A percentile compares a stretch with the other conserved stretches of the same genome.
Conservation (phyloP, 2,888 invertebrate species). For the Caenorhabditis doughertyi region DNA sequence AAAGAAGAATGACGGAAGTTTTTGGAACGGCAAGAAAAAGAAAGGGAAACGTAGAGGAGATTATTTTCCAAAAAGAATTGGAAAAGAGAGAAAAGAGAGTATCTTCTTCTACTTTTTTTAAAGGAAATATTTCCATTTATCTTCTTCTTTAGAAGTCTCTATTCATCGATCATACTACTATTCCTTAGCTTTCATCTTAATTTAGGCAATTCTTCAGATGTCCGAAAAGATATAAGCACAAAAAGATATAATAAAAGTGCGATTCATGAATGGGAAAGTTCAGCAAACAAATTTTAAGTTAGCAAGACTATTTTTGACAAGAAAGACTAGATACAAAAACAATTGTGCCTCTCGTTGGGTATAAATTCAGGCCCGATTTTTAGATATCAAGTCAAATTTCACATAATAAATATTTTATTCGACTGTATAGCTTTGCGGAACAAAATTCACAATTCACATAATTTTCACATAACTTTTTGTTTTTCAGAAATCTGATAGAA, state of each 20-base stretch:
- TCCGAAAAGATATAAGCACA: not conserved
- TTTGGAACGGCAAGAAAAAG: constrained; percentile 47
- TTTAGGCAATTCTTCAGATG: constrained; percentile 10
- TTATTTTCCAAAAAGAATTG: constrained; percentile 33
- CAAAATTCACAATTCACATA: too few species aligned
- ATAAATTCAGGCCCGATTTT: too few species aligned
- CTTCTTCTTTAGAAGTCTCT: constrained; percentile 18
- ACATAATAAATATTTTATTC: too few species aligned
- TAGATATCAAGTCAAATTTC: too few species aligned
- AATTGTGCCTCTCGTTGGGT: too few species aligned
- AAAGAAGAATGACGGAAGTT: constrained; percentile 33
- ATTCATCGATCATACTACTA: constrained; percentile 21
- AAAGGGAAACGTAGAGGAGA: constrained; percentile 39
- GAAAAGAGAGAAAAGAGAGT: constrained; percentile 28
- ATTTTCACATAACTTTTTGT: not conserved
- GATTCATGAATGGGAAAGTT: too few species aligned
- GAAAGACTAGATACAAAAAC: too few species aligned
- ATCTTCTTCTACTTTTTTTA: constrained; percentile 25
- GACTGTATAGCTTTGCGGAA: too few species aligned
- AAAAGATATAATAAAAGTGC: not conserved
- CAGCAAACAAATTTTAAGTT: too few species aligned
- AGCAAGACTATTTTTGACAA: too few species aligned
- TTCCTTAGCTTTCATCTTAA: constrained; percentile 3
- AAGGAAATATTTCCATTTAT: constrained; percentile 4
- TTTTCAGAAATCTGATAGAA: constrained; percentile 11